Evolutionary conservation across 2,113 vertebrate species (phyloP).

Genomic region (Spheniscus mendiculus): DNA sequence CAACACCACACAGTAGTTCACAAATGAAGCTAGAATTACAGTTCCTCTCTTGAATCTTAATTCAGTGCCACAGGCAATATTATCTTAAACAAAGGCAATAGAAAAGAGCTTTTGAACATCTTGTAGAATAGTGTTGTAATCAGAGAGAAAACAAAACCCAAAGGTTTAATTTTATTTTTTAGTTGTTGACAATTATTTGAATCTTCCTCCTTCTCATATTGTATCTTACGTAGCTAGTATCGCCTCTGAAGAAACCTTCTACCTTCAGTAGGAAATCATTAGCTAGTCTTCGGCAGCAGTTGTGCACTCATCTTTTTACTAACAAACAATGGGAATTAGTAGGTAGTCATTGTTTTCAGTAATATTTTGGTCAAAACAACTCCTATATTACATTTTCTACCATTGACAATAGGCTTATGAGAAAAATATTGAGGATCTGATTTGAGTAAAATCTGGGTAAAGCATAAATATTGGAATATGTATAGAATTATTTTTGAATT

Average conservation of each 20-base stretch:
- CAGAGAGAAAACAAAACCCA: neutral
- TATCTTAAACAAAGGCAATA: neutral
- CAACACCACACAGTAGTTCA: neutral
- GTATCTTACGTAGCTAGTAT: neutral
- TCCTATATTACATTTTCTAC: neutral
- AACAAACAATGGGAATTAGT: too few species aligned
- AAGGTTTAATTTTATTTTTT: neutral
- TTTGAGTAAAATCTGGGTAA: constrained; percentile 8
- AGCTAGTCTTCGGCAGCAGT: neutral
- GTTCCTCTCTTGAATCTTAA: neutral
- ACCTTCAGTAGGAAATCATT: neutral
- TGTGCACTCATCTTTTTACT: neutral
- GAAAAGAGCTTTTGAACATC: neutral
- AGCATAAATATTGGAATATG: neutral
- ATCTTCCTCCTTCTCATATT: neutral
- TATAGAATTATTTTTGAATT: neutral
- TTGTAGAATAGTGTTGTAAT: neutral
- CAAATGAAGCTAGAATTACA: neutral
- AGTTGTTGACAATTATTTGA: neutral
- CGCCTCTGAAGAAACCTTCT: neutral
- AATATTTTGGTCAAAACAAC: constrained; percentile 22
- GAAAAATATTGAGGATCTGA: neutral
- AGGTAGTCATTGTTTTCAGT: neutral
- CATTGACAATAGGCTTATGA: neutral
- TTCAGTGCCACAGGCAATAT: neutral